Evolutionary conservation across 2,113 vertebrate genomes (phyloP).

Genomic region (Madoqua kirkii): DNA sequence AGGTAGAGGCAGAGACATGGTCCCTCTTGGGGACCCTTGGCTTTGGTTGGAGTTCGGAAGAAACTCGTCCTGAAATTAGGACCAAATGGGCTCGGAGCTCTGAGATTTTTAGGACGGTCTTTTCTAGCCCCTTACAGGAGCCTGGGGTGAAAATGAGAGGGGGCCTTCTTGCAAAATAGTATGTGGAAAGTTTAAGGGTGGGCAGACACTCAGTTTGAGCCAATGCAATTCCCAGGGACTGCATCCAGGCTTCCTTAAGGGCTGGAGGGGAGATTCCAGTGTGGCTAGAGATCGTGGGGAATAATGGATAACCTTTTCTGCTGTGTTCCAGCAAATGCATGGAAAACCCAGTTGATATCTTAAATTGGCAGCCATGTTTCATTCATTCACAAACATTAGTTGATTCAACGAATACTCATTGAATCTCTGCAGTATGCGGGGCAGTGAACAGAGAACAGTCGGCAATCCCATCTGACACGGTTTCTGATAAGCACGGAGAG

Average conservation of each 20-base stretch:
- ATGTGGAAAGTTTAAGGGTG: background rate
- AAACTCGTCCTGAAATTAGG: slow-evolving; percentile 67
- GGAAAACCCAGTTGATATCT: background rate
- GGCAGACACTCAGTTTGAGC: background rate
- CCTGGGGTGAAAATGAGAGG: background rate
- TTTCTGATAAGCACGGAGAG: rapidly evolving
- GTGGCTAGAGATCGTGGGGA: background rate
- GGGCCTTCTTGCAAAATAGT: background rate
- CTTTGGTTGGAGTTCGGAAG: slow-evolving; percentile 56
- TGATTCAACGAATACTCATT: background rate
- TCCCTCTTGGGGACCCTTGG: slow-evolving; percentile 63
- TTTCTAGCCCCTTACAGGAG: background rate
- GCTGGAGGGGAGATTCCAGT: background rate
- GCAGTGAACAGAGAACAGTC: background rate
- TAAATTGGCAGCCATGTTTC: background rate
- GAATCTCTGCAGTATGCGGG: background rate
- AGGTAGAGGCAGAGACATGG: slow-evolving; percentile 62
- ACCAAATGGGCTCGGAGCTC: slow-evolving; percentile 45
- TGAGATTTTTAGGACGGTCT: background rate
- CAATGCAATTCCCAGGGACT: background rate
- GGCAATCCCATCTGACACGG: background rate
- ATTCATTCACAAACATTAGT: background rate
- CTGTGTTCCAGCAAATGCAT: background rate
- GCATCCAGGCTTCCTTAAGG: background rate
- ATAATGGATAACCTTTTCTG: background rate